Conservation (phyloP, 1,140 invertebrate genomes). For the Bombus confusus region DNA sequence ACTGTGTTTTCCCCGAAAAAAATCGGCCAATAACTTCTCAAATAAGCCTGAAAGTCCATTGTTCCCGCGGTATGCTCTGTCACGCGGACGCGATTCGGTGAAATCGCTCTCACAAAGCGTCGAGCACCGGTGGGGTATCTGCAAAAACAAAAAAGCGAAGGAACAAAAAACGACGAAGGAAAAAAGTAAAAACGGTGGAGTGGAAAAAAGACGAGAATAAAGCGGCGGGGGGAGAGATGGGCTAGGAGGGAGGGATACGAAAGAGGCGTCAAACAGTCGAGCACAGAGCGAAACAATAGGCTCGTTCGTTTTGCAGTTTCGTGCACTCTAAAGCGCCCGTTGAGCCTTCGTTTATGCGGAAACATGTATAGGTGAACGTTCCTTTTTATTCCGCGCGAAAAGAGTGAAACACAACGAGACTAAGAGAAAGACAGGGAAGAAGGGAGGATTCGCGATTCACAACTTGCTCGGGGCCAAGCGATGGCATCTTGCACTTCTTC, state of each 20-base stretch:
- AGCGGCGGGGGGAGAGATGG: background rate
- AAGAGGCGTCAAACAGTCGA: conserved; percentile 50
- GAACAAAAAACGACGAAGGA: background rate
- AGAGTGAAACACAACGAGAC: conserved; percentile 16
- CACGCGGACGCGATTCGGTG: conserved; percentile 29
- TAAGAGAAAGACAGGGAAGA: background rate
- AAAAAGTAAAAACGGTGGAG: too few species aligned
- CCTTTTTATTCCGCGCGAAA: conserved; percentile 44
- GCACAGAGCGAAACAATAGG: conserved; percentile 54
- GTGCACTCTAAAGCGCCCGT: conserved; percentile 50
- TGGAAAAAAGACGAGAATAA: background rate
- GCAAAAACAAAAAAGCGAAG: background rate
- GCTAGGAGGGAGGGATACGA: background rate
- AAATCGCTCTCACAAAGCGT: conserved; percentile 39
- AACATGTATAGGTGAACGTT: conserved; percentile 53
- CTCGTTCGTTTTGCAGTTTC: conserved; percentile 58
- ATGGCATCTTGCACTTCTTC: conserved; percentile 13
- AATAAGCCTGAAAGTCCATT: conserved; percentile 42
- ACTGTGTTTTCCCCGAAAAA: background rate
- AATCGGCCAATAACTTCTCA: conserved; percentile 41
- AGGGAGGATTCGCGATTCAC: too few species aligned
- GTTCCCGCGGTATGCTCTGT: conserved; percentile 27
- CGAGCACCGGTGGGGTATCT: conserved; percentile 2
- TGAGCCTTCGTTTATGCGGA: conserved; percentile 62
- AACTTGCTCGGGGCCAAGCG: background rate